Evolutionary conservation across 2,888 invertebrate species (phyloP), one percentile per base, ranked within the genome.

Genomic region (Auanema sp.): DNA sequence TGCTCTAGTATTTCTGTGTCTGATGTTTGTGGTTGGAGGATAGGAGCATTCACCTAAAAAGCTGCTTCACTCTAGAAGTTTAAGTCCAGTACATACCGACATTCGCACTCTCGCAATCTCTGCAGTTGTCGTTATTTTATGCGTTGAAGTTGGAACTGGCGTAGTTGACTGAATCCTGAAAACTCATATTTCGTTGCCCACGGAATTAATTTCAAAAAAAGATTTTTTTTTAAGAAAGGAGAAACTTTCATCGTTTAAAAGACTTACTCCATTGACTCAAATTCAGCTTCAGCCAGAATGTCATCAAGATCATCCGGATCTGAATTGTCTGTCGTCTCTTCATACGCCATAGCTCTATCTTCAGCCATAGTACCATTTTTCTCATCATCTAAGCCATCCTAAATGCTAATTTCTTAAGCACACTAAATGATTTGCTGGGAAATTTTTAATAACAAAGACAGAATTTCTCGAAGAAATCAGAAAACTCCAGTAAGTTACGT

Each of bases 1-100:
- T 71, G 70, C 40, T 77, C 77, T 50, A 82, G 72, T 40, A 83
- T 78, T 53, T 78, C 77, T 12, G 81, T 82, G 67, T 81, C 81
- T 10, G 77, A 69, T 4, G 64, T 68, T 60, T 71, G 74, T 42
- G 74, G 71, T 42, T 69, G 68, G 23, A 65, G 69, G 50, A 73
- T 73, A 12, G 68, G 70, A 1, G 62, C 50, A 44, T 65, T 67
- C 4, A 66, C 61, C 73, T 73, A 65, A 25, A 72, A n/a, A 52
- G 23, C 52, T 60, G 16, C 24, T 50, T 16, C 16, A 2, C 2
- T 50, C 16, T 11, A 50, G 11, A 11, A 8, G 8, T 8, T 33
- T 33, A 33, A 33, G 3, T 33, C 33, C 33, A 8, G 8, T 33
- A 11, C 60, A 47, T 50, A 62, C 62, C 62, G 47, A 25, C 62